phyloP scores from a whole-genome alignment of 2,113 vertebrate genomes.

The Tursiops truncatus region DNA sequence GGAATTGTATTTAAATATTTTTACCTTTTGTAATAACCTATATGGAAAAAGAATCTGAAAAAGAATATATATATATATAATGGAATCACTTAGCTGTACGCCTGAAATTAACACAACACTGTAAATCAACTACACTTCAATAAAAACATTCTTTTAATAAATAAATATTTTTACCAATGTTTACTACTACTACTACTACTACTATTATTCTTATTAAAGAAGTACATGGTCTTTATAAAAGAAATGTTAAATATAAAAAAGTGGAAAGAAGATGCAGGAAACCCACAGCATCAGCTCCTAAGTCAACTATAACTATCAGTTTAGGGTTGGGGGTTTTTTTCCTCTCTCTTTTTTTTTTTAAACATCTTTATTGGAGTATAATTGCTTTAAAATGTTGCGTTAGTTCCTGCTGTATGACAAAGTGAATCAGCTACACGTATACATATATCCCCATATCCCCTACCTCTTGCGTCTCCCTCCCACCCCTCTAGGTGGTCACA shows the following conservation, averaged over 20 bases:
- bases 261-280: background rate
- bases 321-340: background rate
- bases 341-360: background rate
- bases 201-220: background rate
- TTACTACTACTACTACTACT: background rate
- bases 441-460: too few species aligned
- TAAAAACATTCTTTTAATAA: background rate
- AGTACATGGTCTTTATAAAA: background rate
- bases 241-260: background rate
- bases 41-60: background rate
- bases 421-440: too few species aligned
- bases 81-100: background rate
- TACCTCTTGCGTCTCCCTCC: too few species aligned
- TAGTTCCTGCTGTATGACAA: too few species aligned
- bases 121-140: background rate
- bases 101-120: background rate
- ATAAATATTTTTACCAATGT: conserved; percentile 23
- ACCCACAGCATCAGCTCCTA: background rate
- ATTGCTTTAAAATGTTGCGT: too few species aligned
- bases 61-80: background rate
- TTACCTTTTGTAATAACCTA: background rate
- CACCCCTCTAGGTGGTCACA: too few species aligned
- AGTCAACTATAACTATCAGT: background rate
- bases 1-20: conserved; percentile 29
- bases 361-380: too few species aligned